Conservation (phyloP, 2,113 vertebrate genomes). For the Microcebus lehilahytsara region DNA sequence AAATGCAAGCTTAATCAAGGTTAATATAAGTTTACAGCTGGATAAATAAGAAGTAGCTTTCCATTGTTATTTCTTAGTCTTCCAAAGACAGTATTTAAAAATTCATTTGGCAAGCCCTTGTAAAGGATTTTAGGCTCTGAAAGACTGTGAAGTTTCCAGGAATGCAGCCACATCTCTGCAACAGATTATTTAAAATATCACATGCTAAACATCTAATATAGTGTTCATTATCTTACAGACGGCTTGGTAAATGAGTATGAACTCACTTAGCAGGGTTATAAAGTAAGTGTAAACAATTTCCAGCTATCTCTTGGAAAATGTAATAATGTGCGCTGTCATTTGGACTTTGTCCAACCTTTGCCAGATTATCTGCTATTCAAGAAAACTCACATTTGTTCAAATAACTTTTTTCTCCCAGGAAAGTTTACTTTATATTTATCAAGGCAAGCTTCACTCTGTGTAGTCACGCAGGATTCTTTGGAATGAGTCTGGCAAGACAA, state of each 20-base stretch:
- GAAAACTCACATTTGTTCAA: slow-evolving; percentile 69
- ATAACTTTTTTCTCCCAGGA: slow-evolving; percentile 35
- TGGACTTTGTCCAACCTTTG: slow-evolving; percentile 59
- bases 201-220: neutral
- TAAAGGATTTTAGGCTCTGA: slow-evolving; percentile 10
- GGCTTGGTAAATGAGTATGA: slow-evolving; percentile 57
- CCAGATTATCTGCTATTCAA: neutral
- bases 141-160: neutral
- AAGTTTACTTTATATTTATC: slow-evolving; percentile 51
- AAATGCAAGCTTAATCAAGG: slow-evolving; percentile 19
- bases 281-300: slow-evolving; percentile 54
- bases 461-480: neutral
- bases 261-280: slow-evolving; percentile 33
- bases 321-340: slow-evolving; percentile 36
- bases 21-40: slow-evolving; percentile 9
- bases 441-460: slow-evolving; percentile 18
- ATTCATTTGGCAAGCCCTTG: neutral
- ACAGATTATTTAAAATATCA: slow-evolving; percentile 1
- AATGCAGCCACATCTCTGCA: neutral
- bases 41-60: slow-evolving; percentile 36
- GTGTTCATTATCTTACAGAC: slow-evolving; percentile 3
- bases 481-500: slow-evolving; percentile 17
- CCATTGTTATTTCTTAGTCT: slow-evolving; percentile 27
- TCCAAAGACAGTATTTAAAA: slow-evolving; percentile 53
- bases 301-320: slow-evolving; percentile 56